A percentile compares a stretch with the other conserved stretches of the same genome.
These are phyloP conservation scores for Cenopis cana DNA, from an alignment of 2,888 invertebrate genomes.

Conservation along the genomic window DNA sequence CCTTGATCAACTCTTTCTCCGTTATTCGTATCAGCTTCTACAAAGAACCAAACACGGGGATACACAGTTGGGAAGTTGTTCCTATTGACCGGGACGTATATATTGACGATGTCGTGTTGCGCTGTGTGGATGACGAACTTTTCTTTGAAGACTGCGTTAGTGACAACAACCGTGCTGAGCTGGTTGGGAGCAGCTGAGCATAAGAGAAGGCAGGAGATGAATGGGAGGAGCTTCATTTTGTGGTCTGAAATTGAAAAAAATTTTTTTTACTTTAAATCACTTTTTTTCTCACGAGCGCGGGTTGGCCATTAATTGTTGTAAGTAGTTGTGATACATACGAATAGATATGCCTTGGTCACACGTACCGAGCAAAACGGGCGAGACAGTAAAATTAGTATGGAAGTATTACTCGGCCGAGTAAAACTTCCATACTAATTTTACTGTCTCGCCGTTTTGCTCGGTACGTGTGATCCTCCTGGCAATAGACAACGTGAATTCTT, in stretches of 20 bases:
- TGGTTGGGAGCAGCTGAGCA: neutral
- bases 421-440: too few species aligned
- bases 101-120: constrained; percentile 25
- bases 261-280: too few species aligned
- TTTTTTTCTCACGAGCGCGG: too few species aligned
- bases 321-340: too few species aligned
- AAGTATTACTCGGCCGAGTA: too few species aligned
- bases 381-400: too few species aligned
- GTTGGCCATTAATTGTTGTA: too few species aligned
- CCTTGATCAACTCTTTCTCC: neutral
- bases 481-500: too few species aligned
- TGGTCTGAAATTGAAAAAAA: neutral
- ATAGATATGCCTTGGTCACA: too few species aligned
- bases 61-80: neutral
- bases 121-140: constrained; percentile 12
- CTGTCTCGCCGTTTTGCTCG: too few species aligned
- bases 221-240: constrained; percentile 4
- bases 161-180: neutral
- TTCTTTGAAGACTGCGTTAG: neutral
- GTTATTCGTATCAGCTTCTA: constrained; percentile 16
- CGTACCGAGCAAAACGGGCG: too few species aligned
- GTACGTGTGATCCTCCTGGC: too few species aligned
- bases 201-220: neutral
- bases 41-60: constrained; percentile 6
- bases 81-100: constrained; percentile 18